Conservation (phyloP, 1,140 invertebrate genomes). For the Nasonia giraulti region DNA sequence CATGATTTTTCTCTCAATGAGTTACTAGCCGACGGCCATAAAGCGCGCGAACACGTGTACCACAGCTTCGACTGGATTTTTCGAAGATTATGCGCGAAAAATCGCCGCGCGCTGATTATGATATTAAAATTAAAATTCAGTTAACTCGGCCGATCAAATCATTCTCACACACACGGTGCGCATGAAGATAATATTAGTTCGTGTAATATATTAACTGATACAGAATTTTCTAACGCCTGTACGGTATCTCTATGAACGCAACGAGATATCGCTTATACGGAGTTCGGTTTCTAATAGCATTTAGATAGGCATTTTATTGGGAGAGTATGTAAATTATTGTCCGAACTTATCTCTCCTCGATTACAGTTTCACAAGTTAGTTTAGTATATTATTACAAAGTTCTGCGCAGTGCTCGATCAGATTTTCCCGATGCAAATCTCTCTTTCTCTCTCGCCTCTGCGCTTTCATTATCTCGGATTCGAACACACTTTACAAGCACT, state of each 20-base stretch:
- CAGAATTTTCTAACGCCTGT: background rate
- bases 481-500: background rate
- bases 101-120: background rate
- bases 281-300: conserved; percentile 12
- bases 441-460: background rate
- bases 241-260: too few relatives aligned
- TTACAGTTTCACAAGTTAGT: conserved; percentile 7
- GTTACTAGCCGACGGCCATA: background rate
- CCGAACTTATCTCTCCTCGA: background rate
- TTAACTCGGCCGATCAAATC: background rate
- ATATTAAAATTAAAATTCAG: background rate
- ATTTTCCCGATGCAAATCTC: background rate
- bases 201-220: background rate
- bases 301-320: background rate
- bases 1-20: conserved; percentile 24
- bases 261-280: background rate
- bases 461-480: background rate
- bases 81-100: background rate
- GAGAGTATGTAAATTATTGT: conserved; percentile 14
- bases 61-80: conserved; percentile 27
- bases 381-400: background rate
- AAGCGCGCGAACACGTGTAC: conserved; percentile 41
- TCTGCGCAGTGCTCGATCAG: too few relatives aligned
- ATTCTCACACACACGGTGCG: background rate
- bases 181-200: background rate